Conservation (phyloP, 2,113 vertebrate genomes). For the Halcyon malimbica region DNA sequence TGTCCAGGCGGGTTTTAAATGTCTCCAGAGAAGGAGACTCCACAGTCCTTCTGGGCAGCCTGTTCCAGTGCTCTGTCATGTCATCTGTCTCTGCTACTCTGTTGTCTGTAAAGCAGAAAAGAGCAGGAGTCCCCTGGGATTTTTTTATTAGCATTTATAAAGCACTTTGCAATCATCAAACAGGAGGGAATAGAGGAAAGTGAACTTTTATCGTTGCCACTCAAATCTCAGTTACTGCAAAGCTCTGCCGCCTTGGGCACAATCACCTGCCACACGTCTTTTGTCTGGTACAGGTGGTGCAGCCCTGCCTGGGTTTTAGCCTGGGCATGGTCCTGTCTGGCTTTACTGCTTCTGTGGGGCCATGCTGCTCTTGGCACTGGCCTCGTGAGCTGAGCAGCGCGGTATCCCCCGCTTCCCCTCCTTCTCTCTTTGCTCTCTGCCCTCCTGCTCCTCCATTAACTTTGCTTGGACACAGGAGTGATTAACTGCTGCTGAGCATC, state of each 20-base stretch:
- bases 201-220: not conserved
- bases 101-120: not conserved
- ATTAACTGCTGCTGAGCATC: not conserved
- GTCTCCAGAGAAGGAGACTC: too few relatives aligned
- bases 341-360: not conserved
- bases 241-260: not conserved
- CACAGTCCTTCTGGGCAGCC: too few relatives aligned
- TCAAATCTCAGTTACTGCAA: not conserved
- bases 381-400: fast-evolving
- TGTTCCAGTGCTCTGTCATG: not conserved
- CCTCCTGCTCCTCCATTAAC: not conserved
- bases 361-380: not conserved
- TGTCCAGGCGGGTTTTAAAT: too few relatives aligned
- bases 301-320: not conserved
- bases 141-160: conserved; percentile 26
- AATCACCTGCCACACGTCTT: fast-evolving
- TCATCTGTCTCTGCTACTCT: not conserved
- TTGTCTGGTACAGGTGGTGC: not conserved
- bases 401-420: not conserved
- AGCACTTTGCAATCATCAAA: not conserved
- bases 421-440: not conserved
- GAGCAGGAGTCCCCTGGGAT: not conserved
- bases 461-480: not conserved
- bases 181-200: not conserved
- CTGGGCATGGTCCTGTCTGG: not conserved